Conservation (phyloP, 2,113 vertebrate species). For the human (Homo sapiens) region DNA sequence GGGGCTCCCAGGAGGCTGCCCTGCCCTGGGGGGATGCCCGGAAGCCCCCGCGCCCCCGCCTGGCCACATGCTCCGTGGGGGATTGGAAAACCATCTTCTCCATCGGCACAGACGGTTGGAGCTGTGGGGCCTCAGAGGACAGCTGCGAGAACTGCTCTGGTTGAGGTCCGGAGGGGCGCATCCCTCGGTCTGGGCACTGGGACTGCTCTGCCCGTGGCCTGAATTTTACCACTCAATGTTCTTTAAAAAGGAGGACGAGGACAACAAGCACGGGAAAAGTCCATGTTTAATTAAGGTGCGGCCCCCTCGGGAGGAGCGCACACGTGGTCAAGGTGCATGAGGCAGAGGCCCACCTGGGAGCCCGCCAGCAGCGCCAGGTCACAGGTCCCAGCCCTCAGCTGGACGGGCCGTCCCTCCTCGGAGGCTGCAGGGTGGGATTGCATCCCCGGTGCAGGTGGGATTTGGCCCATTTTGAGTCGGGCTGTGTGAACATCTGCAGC, state of each 20-base stretch:
- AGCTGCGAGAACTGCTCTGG: no score
- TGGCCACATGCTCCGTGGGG: neutral
- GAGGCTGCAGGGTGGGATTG: neutral
- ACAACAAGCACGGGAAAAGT: neutral
- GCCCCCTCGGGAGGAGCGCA: rapidly evolving
- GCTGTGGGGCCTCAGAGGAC: no score
- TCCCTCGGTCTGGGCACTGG: neutral
- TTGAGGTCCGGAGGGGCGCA: rapidly evolving
- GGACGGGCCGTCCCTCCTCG: no score
- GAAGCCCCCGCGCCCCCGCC: neutral
- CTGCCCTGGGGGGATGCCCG: rapidly evolving
- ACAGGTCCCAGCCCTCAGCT: neutral
- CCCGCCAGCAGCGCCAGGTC: neutral
- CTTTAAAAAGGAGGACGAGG: neutral
- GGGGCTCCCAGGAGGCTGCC: neutral
- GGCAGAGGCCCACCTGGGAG: neutral
- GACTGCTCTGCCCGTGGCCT: rapidly evolving
- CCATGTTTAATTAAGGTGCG: no score
- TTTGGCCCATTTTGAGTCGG: rapidly evolving
- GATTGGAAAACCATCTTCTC: neutral
- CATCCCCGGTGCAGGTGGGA: rapidly evolving
- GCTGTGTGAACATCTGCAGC: rapidly evolving
- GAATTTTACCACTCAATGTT: neutral
- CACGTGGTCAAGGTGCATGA: neutral
- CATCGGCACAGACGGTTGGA: rapidly evolving